These are phyloP conservation scores for Xenentodon cancila DNA, from an alignment of 2,797 vertebrate genomes.

Conservation along the genomic window DNA sequence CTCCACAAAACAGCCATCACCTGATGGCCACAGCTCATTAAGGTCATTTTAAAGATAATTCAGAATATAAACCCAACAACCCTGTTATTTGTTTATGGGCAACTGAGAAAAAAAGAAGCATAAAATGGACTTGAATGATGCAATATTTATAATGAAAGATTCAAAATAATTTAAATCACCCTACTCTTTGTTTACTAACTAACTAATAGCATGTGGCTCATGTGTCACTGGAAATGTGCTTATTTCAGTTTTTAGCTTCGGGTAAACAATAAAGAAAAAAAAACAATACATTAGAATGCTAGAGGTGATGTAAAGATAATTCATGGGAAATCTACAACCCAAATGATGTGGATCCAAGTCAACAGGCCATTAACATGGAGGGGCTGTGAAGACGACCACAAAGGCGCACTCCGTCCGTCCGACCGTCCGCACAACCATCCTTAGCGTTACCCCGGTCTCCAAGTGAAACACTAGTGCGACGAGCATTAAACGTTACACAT, in stretches of 20 bases:
- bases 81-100: background rate
- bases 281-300: too few relatives aligned
- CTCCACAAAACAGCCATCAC: too few relatives aligned
- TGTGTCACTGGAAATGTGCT: background rate
- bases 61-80: background rate
- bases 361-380: background rate
- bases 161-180: too few relatives aligned
- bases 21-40: too few relatives aligned
- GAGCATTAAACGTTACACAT: background rate
- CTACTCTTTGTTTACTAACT: background rate
- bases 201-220: background rate
- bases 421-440: background rate
- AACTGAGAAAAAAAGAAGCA: background rate
- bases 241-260: background rate
- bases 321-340: background rate
- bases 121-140: too few relatives aligned
- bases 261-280: too few relatives aligned
- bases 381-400: background rate
- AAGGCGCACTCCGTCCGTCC: conserved; percentile 4
- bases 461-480: background rate
- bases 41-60: too few relatives aligned
- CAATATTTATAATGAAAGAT: too few relatives aligned
- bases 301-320: too few relatives aligned
- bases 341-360: background rate
- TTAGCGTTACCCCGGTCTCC: background rate